Base-by-base conservation (phyloP, 2,888 invertebrate genomes). In the Eumerus sabulonum region DNA sequence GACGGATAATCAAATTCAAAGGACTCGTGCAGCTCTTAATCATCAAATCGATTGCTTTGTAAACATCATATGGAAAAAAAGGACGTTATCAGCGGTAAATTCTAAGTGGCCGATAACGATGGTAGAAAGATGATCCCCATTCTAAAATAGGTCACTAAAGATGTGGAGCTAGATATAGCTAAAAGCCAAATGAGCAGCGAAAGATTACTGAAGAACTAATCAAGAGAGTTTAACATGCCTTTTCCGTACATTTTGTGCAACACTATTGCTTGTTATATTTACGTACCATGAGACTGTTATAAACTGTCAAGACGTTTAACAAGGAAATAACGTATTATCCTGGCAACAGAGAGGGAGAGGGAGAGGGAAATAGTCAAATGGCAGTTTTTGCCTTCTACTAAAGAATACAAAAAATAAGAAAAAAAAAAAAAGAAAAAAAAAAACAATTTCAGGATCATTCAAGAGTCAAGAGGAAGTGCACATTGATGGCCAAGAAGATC, bases 291-390 rank as follows among this genome's bases (percentile, higher is more conserved):
- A 47, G 44, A 17, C 40, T 4, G 13, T 27, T 51, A 38, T 54
- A 53, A 48, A 45, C 54, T 36, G 77, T 77, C 73, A 67, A 73
- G 77, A 73, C 73, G 57, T 68, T 74, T 47, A 44, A 56, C 62
- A 48, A 56, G 60, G 38, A 72, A 62, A 72, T 76, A 66, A 63
- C 48, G 44, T 51, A 67, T 67, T 66, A 72, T 67, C 67, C 27
- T 27, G 27, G 3, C 2, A 27, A 27, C 2, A 7, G 27, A 2
- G 27, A 27, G 7, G 27, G 27, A 27, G 27, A 27, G 27, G 27
- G 7, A 27, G 7, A 27, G 27, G 3, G 27, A 27, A 27, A 27
- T 4, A 27, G 3, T 2, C 27, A 7, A 27, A 27, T 27, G n/a
- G 27, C 27, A 27, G 7, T 67, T 45, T 48, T 27, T 27, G 27